phyloP scores from a whole-genome alignment of 1,140 invertebrate genomes.

The Caenorhabditis latens region DNA sequence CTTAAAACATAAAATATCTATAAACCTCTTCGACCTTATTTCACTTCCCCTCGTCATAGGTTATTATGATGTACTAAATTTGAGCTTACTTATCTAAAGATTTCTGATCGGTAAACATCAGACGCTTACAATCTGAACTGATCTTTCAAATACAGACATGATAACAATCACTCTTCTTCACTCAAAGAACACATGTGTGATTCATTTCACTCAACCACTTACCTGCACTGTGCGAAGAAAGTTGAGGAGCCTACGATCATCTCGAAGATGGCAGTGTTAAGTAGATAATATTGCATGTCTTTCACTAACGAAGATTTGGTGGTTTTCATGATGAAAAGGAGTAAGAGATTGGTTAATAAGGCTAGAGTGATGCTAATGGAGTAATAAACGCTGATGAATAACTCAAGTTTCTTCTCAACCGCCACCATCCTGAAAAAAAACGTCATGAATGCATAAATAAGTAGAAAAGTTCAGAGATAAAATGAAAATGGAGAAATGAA shows the following conservation, averaged over 20 bases:
- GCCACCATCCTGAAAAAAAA: not conserved
- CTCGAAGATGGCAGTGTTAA: constrained; percentile 2
- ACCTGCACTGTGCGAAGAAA: constrained; percentile 23
- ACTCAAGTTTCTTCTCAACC: not conserved
- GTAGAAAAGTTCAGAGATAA: too few species aligned
- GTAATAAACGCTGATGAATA: not conserved
- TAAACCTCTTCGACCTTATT: too few species aligned
- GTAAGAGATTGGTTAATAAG: not conserved
- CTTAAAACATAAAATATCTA: too few species aligned
- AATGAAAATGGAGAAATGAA: not conserved
- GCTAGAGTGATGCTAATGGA: not conserved
- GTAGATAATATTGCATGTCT: constrained; percentile 30
- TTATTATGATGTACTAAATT: too few species aligned
- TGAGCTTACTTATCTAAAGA: too few species aligned
- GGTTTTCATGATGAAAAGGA: constrained; percentile 20
- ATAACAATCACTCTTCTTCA: too few species aligned
- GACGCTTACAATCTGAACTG: too few species aligned
- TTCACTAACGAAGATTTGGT: not conserved
- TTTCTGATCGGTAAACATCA: too few species aligned
- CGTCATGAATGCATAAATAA: too few species aligned
- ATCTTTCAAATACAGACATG: too few species aligned
- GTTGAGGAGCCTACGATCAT: not conserved
- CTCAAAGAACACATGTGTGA: not conserved
- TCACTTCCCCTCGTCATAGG: too few species aligned
- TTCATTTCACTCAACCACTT: not conserved